Evolutionary conservation across 2,888 invertebrate species (phyloP), one percentile per base, ranked within the genome.

Genomic region (Spilosoma lubricipeda): DNA sequence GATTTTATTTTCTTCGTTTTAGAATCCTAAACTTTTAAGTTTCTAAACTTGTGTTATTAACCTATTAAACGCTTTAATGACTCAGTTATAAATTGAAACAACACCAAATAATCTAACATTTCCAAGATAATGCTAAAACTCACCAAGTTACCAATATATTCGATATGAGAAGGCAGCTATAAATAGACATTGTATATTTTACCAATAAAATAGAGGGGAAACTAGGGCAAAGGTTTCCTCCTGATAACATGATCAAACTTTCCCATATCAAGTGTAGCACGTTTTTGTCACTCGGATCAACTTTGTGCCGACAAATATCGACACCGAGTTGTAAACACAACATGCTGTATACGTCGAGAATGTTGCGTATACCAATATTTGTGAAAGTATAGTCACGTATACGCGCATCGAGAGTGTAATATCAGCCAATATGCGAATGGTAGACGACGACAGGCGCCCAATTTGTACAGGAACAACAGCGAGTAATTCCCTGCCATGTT

Each of bases 351-450:
- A 70, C 67, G 73, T 81, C 36, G n/a, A 67, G 67, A 45, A 66
- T 63, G 59, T 45, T 67, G 66, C 77, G 72, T 80, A 83, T 83
- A 80, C 75, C 76, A 80, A 81, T 78, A 80, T 85, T 85, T 80
- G 76, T 78, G 77, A 77, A 81, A 80, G 82, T 84, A 83, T 82
- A 84, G 77, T 78, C 82, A 76, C 70, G 72, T 73, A 76, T 71
- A 76, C 68, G 82, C 84, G 84, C 85, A 86, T 86, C 83, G 84
- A 83, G 84, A 84, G 87, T 79, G 89, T 86, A 88, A 89, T 88
- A 89, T 89, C 74, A 85, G 89, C 89, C 91, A 90, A 92, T 91
- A 92, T 92, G 89, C 82, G 90, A 90, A 88, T 88, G 85, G 90
- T 81, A 86, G 85, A 85, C 84, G 82, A 83, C 85, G 87, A 90